These are phyloP conservation scores for Synergus umbraculus DNA, from an alignment of 2,888 invertebrate species.

Conservation along the genomic window DNA sequence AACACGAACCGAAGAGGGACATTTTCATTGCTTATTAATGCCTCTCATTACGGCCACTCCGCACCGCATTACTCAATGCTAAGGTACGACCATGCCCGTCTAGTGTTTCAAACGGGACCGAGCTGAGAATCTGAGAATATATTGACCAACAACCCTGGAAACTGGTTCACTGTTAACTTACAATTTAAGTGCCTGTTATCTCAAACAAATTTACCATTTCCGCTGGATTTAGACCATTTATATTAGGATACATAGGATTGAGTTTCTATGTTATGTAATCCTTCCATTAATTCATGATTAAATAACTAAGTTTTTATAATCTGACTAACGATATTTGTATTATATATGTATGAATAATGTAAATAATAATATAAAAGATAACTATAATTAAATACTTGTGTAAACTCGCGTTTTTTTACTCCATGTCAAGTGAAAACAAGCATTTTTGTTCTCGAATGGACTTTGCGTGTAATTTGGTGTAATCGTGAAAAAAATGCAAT, in stretches of 20 bases:
- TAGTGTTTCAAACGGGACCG: constrained; percentile 71
- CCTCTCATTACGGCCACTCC: constrained; percentile 72
- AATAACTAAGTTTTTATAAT: too few species aligned
- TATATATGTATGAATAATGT: too few species aligned
- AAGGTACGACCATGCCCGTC: constrained; percentile 63
- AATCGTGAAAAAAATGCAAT: too few species aligned
- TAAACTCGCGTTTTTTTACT: too few species aligned
- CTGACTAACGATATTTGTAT: too few species aligned
- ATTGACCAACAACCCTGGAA: constrained; percentile 44
- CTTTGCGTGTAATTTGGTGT: too few species aligned
- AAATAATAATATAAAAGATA: too few species aligned
- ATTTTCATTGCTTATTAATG: constrained; percentile 76
- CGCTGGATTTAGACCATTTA: not conserved
- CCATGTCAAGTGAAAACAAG: too few species aligned
- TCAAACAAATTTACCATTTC: constrained; percentile 31
- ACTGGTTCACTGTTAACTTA: constrained; percentile 49
- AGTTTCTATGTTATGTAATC: constrained; percentile 12
- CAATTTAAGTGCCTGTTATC: constrained; percentile 20
- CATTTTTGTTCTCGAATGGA: too few species aligned
- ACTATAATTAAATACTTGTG: too few species aligned
- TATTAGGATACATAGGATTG: constrained; percentile 10
- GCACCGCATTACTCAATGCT: constrained; percentile 75
- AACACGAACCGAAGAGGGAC: constrained; percentile 72
- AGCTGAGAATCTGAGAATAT: constrained; percentile 52
- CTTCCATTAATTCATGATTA: too few species aligned